Percentiles rank a stretch among this genome's conserved stretches.
phyloP scores from a whole-genome alignment of 2,888 invertebrate species.

The Fragum fragum region DNA sequence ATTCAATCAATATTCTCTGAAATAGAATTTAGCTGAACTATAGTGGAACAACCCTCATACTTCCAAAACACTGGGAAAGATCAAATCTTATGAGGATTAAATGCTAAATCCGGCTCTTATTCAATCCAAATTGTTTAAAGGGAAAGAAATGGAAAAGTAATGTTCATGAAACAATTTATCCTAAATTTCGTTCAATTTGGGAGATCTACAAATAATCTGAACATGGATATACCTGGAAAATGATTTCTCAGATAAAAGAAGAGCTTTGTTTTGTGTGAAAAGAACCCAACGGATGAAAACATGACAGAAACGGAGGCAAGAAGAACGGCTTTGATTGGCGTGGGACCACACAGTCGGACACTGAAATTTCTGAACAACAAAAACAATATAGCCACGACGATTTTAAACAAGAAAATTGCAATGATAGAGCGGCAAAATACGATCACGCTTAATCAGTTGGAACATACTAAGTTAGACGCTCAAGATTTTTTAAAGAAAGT shows the following conservation, averaged over 20 bases:
- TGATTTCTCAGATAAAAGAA: neutral
- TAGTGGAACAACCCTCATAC: neutral
- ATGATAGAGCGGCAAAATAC: constrained; percentile 70
- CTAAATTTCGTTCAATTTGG: no score
- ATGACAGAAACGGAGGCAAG: constrained; percentile 59
- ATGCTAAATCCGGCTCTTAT: neutral
- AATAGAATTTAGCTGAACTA: no score
- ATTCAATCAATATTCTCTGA: no score
- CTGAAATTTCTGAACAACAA: constrained; percentile 75
- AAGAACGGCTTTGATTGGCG: constrained; percentile 55
- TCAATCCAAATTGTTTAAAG: neutral
- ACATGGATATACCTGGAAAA: neutral
- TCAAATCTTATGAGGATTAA: constrained; percentile 3
- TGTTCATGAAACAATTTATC: neutral
- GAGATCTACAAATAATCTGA: neutral
- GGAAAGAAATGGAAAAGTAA: neutral
- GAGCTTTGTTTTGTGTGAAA: neutral
- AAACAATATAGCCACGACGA: constrained; percentile 75
- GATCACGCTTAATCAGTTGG: constrained; percentile 68
- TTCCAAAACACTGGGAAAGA: neutral
- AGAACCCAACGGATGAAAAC: neutral
- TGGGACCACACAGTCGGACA: constrained; percentile 66
- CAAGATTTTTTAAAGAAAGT: constrained; percentile 75
- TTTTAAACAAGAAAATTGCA: constrained; percentile 69
- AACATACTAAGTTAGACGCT: constrained; percentile 72